phyloP scores from a whole-genome alignment of 2,888 invertebrate genomes.

The Latrodectus elegans region DNA sequence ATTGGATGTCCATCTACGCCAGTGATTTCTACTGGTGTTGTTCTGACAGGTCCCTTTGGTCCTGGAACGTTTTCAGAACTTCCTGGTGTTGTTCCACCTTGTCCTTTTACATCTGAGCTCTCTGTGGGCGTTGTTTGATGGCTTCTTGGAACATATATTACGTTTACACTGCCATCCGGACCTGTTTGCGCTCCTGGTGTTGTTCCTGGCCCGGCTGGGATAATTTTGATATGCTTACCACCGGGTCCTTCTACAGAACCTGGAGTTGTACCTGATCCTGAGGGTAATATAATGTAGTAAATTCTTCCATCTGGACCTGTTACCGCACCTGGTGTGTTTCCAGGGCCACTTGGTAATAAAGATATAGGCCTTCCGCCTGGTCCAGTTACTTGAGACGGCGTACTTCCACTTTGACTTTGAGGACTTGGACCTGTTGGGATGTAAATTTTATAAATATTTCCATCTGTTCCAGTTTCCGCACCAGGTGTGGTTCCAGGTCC shows the following conservation, averaged over 20 bases:
- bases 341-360: conserved; percentile 5
- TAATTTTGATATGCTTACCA: not conserved
- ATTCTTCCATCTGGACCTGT: not conserved
- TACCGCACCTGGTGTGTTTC: not conserved
- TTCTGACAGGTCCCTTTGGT: not conserved
- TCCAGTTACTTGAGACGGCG: conserved; percentile 20
- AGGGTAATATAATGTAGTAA: not conserved
- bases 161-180: not conserved
- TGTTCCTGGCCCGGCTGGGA: not conserved
- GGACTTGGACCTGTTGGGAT: not conserved
- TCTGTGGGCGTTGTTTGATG: not conserved
- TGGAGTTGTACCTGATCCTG: not conserved
- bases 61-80: not conserved
- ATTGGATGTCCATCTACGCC: conserved; percentile 18
- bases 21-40: conserved; percentile 24
- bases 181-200: not conserved
- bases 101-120: not conserved
- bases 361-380: conserved; percentile 19
- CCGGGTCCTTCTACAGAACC: not conserved
- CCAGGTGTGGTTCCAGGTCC: conserved; percentile 26
- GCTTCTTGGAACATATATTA: not conserved
- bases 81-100: not conserved
- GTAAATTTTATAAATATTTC: not conserved
- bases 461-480: conserved; percentile 10
- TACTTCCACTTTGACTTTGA: not conserved